phyloP scores from a whole-genome alignment of 2,113 vertebrate genomes.

The Cyanoramphus novaezelandiae region DNA sequence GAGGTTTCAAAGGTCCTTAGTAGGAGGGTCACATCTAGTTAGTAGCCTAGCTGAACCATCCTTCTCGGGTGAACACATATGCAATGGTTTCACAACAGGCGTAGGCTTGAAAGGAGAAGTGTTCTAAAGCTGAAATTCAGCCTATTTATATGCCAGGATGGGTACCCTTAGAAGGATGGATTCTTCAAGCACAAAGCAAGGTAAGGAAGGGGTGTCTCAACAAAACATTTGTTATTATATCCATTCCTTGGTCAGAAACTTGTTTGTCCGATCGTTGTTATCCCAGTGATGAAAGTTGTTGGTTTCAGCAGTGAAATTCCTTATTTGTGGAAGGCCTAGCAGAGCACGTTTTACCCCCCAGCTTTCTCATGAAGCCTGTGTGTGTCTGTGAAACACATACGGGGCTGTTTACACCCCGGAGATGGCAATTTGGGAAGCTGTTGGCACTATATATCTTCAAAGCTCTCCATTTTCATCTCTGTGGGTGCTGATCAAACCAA shows the following conservation, averaged over 20 bases:
- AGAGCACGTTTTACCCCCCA: neutral
- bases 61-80: neutral
- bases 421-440: conserved; percentile 29
- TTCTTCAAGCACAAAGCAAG: neutral
- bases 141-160: neutral
- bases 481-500: conserved; percentile 31
- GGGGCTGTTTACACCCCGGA: neutral
- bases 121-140: neutral
- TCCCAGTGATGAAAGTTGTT: neutral
- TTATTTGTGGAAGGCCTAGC: neutral
- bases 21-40: neutral
- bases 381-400: neutral
- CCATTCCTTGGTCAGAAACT: neutral
- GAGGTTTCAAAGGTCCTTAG: neutral
- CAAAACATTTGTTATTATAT: neutral
- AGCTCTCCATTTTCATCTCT: conserved; percentile 51
- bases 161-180: neutral
- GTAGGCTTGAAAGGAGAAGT: neutral
- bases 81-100: neutral
- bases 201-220: neutral
- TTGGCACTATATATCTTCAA: conserved; percentile 4
- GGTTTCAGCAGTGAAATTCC: neutral
- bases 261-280: neutral
- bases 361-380: neutral
- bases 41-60: neutral